Evolutionary conservation across 1,140 invertebrate species (phyloP), one percentile per base, ranked within the genome.

Genomic region (Fopius arisanus): DNA sequence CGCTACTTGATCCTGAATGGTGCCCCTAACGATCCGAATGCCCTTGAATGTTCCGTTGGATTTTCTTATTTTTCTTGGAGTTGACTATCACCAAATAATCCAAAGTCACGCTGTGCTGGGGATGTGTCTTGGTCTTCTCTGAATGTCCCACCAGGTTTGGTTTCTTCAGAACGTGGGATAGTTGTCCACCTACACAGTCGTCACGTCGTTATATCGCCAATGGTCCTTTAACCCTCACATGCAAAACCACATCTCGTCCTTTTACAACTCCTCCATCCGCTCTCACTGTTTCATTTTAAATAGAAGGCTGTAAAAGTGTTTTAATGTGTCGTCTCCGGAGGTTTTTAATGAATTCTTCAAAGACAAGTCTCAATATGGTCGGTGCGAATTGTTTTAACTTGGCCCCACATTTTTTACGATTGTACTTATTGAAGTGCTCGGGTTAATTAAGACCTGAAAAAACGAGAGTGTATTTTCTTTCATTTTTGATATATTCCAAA

Each of bases 1-100:
- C 76, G 82, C 84, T 86, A 86, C 83, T 85, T 83, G 82, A 84
- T 84, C 84, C 82, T 88, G 82, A 87, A 88, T 87, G 81, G 85
- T 83, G 79, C 75, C 84, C 43, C 43, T 86, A 87, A 87, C 84
- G 86, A 87, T 83, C 12, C 54, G 10, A 59, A 23, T 28, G 3
- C 10, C 19, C 12, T 12, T 59, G 54, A 59, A 59, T 59, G 4
- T 12, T 59, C 54, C 70, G 74, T 78, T 83, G 82, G 81, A 80
- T 75, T 83, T 82, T 87, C 83, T 86, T 81, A 79, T 81, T 70
- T 75, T 79, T 76, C 75, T 21, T 23, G 19, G 9, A 78, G 76
- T 78, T 66, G 63, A 71, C 73, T 48, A 48, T 48, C 76, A 78
- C 74, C 77, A 81, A 86, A 86, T 87, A 86, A 87, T 85, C 85